Percentiles rank a stretch among this genome's conserved stretches.
phyloP scores from a whole-genome alignment of 2,797 vertebrate genomes.

The Coregonus suidteri region DNA sequence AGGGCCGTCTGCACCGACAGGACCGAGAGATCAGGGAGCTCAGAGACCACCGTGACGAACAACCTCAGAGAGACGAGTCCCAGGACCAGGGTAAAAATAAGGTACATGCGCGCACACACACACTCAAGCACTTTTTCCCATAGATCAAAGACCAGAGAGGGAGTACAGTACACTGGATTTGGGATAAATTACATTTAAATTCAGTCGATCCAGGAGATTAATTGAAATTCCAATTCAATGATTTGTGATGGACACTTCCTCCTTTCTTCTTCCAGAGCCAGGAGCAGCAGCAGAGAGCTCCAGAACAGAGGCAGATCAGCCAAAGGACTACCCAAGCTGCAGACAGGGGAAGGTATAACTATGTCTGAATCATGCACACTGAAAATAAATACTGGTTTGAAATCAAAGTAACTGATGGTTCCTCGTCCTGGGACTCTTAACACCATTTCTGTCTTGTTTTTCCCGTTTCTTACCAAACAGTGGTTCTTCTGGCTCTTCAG shows the following conservation, averaged over 20 bases:
- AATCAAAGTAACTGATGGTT: neutral
- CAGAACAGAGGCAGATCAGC: slow-evolving; percentile 84
- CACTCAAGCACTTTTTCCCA: too few relatives aligned
- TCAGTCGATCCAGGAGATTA: neutral
- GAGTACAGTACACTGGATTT: neutral
- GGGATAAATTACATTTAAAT: neutral
- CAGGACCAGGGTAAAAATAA: slow-evolving; percentile 85
- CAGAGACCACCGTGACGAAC: slow-evolving; percentile 83
- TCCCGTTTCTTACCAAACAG: slow-evolving; percentile 41
- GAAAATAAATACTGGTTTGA: neutral
- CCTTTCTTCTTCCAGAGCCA: slow-evolving; percentile 42
- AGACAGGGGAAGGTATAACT: slow-evolving; percentile 90
- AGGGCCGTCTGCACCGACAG: slow-evolving; percentile 87
- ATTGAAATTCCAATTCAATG: neutral
- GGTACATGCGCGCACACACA: slow-evolving; percentile 65
- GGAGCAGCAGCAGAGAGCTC: slow-evolving; percentile 85
- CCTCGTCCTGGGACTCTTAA: too few relatives aligned
- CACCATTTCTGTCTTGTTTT: neutral
- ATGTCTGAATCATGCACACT: neutral
- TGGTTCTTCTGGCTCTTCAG: slow-evolving; percentile 79
- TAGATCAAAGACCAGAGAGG: too few relatives aligned
- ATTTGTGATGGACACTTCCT: neutral
- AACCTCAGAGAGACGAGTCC: slow-evolving; percentile 85
- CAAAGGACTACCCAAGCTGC: slow-evolving; percentile 87
- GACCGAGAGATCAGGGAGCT: slow-evolving; percentile 86